Base-by-base conservation (phyloP, 1,140 invertebrate species). In the Lutraria rhynchaena region DNA sequence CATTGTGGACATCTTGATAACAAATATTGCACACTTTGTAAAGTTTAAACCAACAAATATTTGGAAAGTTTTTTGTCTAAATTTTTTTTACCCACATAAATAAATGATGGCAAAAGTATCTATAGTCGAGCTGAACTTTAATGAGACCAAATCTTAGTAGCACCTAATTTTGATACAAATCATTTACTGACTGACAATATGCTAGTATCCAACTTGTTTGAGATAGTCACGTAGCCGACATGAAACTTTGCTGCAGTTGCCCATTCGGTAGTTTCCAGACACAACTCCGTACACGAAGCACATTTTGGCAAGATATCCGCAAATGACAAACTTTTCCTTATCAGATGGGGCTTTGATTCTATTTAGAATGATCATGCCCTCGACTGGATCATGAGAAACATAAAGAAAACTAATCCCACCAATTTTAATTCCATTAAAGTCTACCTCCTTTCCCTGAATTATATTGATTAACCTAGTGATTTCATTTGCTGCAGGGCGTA, bases 381-480 rank as follows among this genome's bases (percentile, higher is more conserved):
- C 76, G 24, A 29, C 29, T 15, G 53, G 27, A 29, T 80, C 76
- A 57, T 80, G 76, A 7, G 63, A 57, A 2, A 80, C 63, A 22
- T 69, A 80, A n/a, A 80, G 65, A 33, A 70, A 80, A 31, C 76
- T 80, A 29, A 67, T 65, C 29, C 76, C 76, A 31, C 53, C 65
- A 15, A 80, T 41, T 49, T 60, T 55, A 37, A 80, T 80, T 41
- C 76, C 63, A 37, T 70, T 80, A 80, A 70, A 80, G 76, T 80
- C 76, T 1, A 5, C 33, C 9, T 80, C 76, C 51, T 80, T 80
- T 46, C 76, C 76, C 63, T 58, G 37, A n/a, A 80, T 27, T 13
- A 80, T 80, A 37, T 65, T 67, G 1, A 80, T 70, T 15, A 80
- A 17, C n/a, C 76, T 61, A n/a, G 53, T 69, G 33, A 70, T 37